Conservation (phyloP, 2,888 invertebrate species). For the Agrotis segetum region DNA sequence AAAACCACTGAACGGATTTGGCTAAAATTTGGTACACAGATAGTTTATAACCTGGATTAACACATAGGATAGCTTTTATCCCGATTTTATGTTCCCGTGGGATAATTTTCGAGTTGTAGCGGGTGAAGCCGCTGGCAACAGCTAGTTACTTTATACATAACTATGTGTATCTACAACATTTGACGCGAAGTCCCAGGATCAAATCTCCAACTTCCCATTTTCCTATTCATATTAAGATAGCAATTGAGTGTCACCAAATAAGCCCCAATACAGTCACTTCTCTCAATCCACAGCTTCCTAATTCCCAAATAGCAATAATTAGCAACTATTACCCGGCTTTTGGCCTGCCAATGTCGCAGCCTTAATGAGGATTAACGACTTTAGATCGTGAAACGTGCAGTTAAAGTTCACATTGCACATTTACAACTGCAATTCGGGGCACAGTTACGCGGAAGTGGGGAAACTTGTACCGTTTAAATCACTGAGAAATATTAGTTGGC, state of each 20-base stretch:
- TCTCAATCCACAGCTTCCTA: slow-evolving; percentile 6
- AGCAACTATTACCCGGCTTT: slow-evolving; percentile 34
- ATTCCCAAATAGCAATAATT: slow-evolving; percentile 33
- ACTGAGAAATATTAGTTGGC: slow-evolving; percentile 55
- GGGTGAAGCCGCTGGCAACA: too few species aligned
- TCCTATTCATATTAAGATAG: not conserved
- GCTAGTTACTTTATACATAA: too few species aligned
- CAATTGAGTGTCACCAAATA: not conserved
- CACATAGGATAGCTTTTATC: too few species aligned
- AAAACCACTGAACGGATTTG: too few species aligned
- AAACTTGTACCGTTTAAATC: slow-evolving; percentile 56
- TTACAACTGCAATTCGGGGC: slow-evolving; percentile 57
- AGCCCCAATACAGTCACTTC: slow-evolving; percentile 3
- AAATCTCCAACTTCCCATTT: too few species aligned
- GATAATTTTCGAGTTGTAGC: too few species aligned
- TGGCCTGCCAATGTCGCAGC: slow-evolving; percentile 31
- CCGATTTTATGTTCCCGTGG: too few species aligned
- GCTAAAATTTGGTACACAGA: too few species aligned
- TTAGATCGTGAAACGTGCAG: slow-evolving; percentile 51
- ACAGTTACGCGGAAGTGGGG: slow-evolving; percentile 47
- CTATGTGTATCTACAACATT: too few species aligned
- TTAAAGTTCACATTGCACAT: slow-evolving; percentile 58
- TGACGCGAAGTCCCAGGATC: not conserved
- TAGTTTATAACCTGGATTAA: too few species aligned
- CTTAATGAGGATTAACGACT: slow-evolving; percentile 61